These are phyloP conservation scores for Ypsolopha scabrella DNA, from an alignment of 2,888 invertebrate genomes.

Conservation along the genomic window DNA sequence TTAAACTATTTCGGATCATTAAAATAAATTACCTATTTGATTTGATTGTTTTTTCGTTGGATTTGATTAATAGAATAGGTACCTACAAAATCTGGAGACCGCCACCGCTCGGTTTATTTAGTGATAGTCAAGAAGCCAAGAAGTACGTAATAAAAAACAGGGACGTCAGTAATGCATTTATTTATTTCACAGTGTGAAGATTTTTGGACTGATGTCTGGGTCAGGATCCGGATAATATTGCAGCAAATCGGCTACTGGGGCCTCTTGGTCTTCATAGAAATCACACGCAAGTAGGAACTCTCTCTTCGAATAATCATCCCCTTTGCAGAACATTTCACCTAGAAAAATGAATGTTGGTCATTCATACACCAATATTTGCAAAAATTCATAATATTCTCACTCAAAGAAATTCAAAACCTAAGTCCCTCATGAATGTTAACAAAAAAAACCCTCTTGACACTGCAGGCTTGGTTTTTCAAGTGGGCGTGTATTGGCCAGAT, in stretches of 20 bases:
- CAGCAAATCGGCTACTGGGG: slow-evolving; percentile 55
- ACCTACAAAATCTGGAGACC: too few species aligned
- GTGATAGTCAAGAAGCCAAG: too few species aligned
- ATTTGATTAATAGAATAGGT: too few species aligned
- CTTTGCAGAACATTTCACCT: slow-evolving; percentile 63
- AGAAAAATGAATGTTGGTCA: slow-evolving; percentile 9
- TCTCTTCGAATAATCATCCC: slow-evolving; percentile 59
- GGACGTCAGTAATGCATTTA: neutral
- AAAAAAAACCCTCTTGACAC: too few species aligned
- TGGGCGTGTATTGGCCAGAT: too few species aligned
- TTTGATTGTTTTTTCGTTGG: too few species aligned
- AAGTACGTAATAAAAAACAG: neutral
- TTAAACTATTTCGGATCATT: too few species aligned
- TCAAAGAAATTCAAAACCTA: too few species aligned
- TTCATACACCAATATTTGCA: neutral
- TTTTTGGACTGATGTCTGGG: slow-evolving; percentile 47
- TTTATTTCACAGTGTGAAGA: slow-evolving; percentile 22
- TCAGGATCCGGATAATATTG: slow-evolving; percentile 62
- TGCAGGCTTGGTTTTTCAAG: too few species aligned
- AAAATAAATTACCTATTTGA: too few species aligned
- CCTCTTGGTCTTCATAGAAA: slow-evolving; percentile 61
- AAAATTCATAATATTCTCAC: neutral
- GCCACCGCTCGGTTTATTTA: too few species aligned
- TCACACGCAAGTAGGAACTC: slow-evolving; percentile 59
- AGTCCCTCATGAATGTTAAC: too few species aligned